Evolutionary conservation across 2,888 invertebrate species (phyloP).

Genomic region (Leucophenga montana): DNA sequence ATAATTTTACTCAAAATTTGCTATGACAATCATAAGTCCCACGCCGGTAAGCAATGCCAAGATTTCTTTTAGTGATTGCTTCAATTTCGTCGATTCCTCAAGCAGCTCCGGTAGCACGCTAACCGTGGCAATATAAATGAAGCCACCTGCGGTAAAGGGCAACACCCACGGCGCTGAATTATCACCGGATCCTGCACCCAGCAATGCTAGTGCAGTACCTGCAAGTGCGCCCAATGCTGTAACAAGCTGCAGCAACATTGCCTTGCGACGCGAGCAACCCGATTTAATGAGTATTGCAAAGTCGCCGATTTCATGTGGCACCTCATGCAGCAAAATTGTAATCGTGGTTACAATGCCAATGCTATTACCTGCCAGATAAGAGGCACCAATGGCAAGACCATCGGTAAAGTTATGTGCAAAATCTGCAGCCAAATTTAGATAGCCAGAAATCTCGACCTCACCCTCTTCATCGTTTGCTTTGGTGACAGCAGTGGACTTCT

Average conservation of each 20-base stretch:
- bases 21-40: constrained; percentile 96
- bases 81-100: constrained; percentile 87
- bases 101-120: constrained; percentile 98
- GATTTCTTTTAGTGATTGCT: constrained; percentile 94
- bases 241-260: constrained; percentile 93
- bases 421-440: constrained; percentile 97
- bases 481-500: constrained; percentile 58
- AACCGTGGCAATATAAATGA: constrained; percentile 99
- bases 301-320: constrained; percentile 99
- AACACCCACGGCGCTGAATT: constrained; percentile 83
- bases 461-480: constrained; percentile 55
- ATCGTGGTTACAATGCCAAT: constrained; percentile 93
- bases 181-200: constrained; percentile 80
- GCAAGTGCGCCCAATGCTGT: constrained; percentile 96
- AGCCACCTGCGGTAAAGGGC: constrained; percentile 99
- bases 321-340: constrained; percentile 97
- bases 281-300: constrained; percentile 99
- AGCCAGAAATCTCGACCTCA: constrained; percentile 87
- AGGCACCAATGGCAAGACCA: constrained; percentile 98
- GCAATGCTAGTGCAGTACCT: constrained; percentile 92
- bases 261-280: constrained; percentile 93
- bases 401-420: constrained; percentile 99
- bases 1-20: constrained; percentile 74
- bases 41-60: constrained; percentile 91
- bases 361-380: constrained; percentile 91